These are phyloP conservation scores for Tortrix viridana DNA, from an alignment of 2,888 invertebrate genomes.

Conservation along the genomic window DNA sequence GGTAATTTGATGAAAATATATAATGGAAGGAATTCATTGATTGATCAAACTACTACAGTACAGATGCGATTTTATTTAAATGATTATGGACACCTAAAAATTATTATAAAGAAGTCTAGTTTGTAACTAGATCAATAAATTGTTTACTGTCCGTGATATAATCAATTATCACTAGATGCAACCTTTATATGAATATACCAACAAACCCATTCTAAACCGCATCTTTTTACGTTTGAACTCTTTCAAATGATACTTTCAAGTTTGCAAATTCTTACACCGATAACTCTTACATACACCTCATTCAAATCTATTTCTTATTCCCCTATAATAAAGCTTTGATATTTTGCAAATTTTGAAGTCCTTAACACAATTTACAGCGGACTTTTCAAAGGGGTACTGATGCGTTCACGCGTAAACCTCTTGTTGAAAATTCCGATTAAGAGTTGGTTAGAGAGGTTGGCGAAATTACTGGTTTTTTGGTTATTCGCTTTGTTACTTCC, in stretches of 20 bases:
- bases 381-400: slow-evolving; percentile 59
- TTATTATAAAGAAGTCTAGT: no score
- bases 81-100: no score
- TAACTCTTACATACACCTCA: slow-evolving; percentile 1
- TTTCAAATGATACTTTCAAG: slow-evolving; percentile 2
- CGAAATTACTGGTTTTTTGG: slow-evolving; percentile 35
- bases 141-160: no score
- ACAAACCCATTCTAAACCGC: neutral
- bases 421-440: slow-evolving; percentile 47
- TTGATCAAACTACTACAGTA: neutral
- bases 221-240: slow-evolving; percentile 9
- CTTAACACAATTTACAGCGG: slow-evolving; percentile 68
- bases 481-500: slow-evolving; percentile 5
- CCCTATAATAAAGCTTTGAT: neutral
- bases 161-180: neutral
- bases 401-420: slow-evolving; percentile 65
- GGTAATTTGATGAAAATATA: slow-evolving; percentile 17
- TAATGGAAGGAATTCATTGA: neutral
- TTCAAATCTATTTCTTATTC: neutral
- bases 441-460: slow-evolving; percentile 40
- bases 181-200: neutral
- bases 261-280: slow-evolving; percentile 2
- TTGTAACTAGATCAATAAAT: no score
- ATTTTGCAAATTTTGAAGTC: slow-evolving; percentile 49
- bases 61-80: no score